Evolutionary conservation across 2,888 invertebrate species (phyloP).

Genomic region (Polydrusus tereticollis): DNA sequence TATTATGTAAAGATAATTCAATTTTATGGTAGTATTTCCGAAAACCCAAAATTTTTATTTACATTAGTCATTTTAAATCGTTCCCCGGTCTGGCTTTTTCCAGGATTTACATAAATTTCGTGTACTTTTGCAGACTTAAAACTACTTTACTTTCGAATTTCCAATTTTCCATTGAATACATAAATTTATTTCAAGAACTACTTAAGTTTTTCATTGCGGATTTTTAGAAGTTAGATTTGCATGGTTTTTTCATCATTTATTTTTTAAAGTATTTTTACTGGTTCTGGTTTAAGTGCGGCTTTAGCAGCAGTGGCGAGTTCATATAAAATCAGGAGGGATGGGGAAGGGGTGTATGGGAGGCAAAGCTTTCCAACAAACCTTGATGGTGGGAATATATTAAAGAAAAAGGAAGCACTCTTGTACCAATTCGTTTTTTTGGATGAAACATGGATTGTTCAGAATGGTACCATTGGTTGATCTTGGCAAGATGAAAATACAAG

Average conservation of each 20-base stretch:
- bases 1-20: background rate
- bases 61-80: slow-evolving; percentile 35
- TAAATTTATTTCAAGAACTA: slow-evolving; percentile 23
- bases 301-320: too few species aligned
- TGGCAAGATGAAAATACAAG: too few species aligned
- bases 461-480: too few species aligned
- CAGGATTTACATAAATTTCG: slow-evolving; percentile 38
- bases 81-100: slow-evolving; percentile 35
- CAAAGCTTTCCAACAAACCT: too few species aligned
- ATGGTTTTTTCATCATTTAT: background rate
- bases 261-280: background rate
- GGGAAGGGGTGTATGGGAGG: too few species aligned
- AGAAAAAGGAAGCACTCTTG: too few species aligned
- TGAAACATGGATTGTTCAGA: too few species aligned
- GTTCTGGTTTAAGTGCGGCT: background rate
- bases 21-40: background rate
- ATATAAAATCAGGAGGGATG: too few species aligned
- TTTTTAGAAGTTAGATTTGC: background rate
- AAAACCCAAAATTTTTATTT: slow-evolving; percentile 36
- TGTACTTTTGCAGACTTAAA: slow-evolving; percentile 31
- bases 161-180: slow-evolving; percentile 37
- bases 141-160: slow-evolving; percentile 37
- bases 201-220: slow-evolving; percentile 6
- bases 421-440: too few species aligned
- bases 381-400: too few species aligned